Conservation (phyloP, 2,888 invertebrate species). For the Laspeyria flexula region DNA sequence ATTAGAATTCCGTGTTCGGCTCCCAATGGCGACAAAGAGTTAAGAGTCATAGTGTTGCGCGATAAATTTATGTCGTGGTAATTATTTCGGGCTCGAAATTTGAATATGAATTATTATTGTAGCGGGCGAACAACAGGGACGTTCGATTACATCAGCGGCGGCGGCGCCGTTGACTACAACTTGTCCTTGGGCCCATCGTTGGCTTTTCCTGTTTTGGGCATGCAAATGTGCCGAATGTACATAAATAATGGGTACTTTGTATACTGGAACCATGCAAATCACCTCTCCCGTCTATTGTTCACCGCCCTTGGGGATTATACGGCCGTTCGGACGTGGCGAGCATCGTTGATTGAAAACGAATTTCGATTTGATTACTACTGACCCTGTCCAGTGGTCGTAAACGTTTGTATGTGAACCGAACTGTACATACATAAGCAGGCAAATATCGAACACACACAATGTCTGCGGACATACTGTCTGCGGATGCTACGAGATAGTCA, state of each 20-base stretch:
- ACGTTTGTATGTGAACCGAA: conserved; percentile 46
- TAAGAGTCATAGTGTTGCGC: conserved; percentile 50
- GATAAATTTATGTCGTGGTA: conserved; percentile 68
- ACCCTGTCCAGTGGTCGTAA: conserved; percentile 56
- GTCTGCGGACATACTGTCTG: conserved; percentile 27
- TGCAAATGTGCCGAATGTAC: conserved; percentile 78
- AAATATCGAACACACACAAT: conserved; percentile 31
- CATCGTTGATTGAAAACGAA: conserved; percentile 71
- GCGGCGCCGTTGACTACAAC: conserved; percentile 58
- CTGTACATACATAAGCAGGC: conserved; percentile 31
- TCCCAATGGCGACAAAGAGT: conserved; percentile 56
- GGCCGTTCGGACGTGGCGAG: conserved; percentile 68
- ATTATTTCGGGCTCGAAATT: conserved; percentile 69
- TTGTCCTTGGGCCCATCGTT: conserved; percentile 60
- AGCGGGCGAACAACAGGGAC: conserved; percentile 50
- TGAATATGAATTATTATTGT: conserved; percentile 74
- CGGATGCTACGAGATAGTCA: conserved; percentile 44
- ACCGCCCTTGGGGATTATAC: conserved; percentile 77
- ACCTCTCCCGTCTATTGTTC: conserved; percentile 79
- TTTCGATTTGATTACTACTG: conserved; percentile 66
- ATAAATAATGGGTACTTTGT: conserved; percentile 61
- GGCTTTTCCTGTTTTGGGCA: conserved; percentile 69
- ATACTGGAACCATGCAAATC: conserved; percentile 72
- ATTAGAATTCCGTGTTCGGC: conserved; percentile 51
- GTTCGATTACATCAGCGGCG: conserved; percentile 74